phyloP scores from a whole-genome alignment of 2,888 invertebrate species.

The Byasa hedistus region DNA sequence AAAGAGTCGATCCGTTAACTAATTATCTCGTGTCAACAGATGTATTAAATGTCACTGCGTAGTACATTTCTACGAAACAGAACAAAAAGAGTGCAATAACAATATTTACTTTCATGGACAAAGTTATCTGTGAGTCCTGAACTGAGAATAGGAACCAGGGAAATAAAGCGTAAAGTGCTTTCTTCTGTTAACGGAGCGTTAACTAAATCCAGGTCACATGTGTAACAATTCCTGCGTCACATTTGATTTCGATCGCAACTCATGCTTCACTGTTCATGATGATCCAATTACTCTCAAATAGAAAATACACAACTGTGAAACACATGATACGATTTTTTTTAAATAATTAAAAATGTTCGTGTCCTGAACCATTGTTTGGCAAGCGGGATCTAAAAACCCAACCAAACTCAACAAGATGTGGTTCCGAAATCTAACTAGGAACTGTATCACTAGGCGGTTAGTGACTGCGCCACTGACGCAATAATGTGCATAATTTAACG shows the following conservation, averaged over 20 bases:
- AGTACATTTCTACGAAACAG: constrained; percentile 15
- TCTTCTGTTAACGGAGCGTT: constrained; percentile 16
- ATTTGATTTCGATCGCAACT: neutral
- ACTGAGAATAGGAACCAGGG: no score
- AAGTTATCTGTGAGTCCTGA: no score
- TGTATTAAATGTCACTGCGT: constrained; percentile 3
- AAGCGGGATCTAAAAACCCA: no score
- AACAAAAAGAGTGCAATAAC: neutral
- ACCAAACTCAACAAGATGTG: no score
- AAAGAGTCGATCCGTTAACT: neutral
- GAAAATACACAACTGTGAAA: neutral
- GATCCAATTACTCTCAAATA: neutral
- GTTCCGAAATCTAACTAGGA: no score
- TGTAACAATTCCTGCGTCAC: constrained; percentile 17
- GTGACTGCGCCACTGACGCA: no score
- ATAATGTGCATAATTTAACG: no score
- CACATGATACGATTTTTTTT: neutral
- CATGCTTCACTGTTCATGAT: neutral
- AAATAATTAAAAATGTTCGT: neutral
- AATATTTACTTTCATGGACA: no score
- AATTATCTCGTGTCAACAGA: constrained; percentile 4
- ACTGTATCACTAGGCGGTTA: neutral
- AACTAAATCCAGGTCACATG: constrained; percentile 24
- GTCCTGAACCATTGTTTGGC: no score
- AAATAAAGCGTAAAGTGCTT: constrained; percentile 14